Evolutionary conservation across 1,140 invertebrate genomes (phyloP), one percentile per base, ranked within the genome.

Genomic region (Drosophila willistoni): DNA sequence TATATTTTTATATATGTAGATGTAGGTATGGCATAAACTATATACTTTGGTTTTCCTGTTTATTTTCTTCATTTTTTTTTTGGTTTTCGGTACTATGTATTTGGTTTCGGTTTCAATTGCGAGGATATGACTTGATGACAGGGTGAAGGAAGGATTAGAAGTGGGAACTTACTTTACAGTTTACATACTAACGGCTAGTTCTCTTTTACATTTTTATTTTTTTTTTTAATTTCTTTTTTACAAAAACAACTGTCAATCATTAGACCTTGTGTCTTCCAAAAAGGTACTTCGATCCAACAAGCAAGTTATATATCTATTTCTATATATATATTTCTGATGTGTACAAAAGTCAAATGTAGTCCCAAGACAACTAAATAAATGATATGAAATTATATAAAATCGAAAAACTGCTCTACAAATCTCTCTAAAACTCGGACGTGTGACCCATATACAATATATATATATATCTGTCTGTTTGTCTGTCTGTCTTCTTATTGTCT

Each of bases 401-500:
- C 33, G 64, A 56, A 71, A 74, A 64, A 59, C 62, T 51, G 55
- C 41, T 54, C 55, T 67, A 29, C 68, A 74, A 68, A 70, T 71
- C 71, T 80, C 42, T 57, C 76, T 39, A 39, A 64, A 73, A 64
- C 64, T 61, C 34, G 39, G 76, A 79, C 76, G 68, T 73, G 68
- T 73, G 68, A 51, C 17, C 66, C 77, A 25, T 80, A 55, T 79
- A 51, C 2, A 51, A 22, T 22, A 51, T 51, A 47, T 47, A 47
- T 47, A 19, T 66, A 77, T 76, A 64, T 77, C 68, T 69, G 60
- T 68, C 68, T 89, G 55, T 79, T 65, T 36, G 60, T 68, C 68
- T 87, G 55, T 79, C 65, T 36, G 34, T 39, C 36, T 39, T 83
- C 73, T 87, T 87, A 87, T 87, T 87, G 83, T 87, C 83, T 87